phyloP scores from a whole-genome alignment of 2,888 invertebrate species.

The Frankliniella fusca region DNA sequence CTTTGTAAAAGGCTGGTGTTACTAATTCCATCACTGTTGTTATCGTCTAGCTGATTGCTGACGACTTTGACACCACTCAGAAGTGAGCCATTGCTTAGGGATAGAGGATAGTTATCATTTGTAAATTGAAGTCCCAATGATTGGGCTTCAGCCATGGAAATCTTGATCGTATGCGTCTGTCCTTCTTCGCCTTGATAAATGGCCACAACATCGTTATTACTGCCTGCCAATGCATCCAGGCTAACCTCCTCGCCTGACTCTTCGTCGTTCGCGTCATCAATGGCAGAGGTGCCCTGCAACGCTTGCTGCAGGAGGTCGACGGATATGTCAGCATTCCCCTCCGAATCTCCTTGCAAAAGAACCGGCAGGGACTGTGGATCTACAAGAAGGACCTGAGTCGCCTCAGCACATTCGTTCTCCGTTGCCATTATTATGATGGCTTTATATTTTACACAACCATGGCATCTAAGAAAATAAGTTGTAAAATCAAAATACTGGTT shows the following conservation, averaged over 20 bases:
- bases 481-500: background rate
- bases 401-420: background rate
- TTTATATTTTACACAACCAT: background rate
- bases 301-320: constrained; percentile 5
- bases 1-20: background rate
- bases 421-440: background rate
- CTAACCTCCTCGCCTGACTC: constrained; percentile 3
- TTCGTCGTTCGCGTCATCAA: background rate
- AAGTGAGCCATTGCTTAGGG: background rate
- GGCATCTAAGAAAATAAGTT: background rate
- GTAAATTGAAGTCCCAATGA: background rate
- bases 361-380: constrained; percentile 4
- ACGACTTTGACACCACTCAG: background rate
- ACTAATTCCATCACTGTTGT: background rate
- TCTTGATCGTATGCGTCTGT: constrained; percentile 11
- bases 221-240: background rate
- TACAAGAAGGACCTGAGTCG: background rate
- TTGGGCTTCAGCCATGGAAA: background rate
- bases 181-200: background rate
- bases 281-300: background rate
- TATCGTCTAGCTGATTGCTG: background rate
- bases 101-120: background rate
- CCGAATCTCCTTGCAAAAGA: background rate
- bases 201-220: background rate
- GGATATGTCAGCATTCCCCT: background rate